Conservation (phyloP, 1,140 invertebrate species). For the Formica selysi region DNA sequence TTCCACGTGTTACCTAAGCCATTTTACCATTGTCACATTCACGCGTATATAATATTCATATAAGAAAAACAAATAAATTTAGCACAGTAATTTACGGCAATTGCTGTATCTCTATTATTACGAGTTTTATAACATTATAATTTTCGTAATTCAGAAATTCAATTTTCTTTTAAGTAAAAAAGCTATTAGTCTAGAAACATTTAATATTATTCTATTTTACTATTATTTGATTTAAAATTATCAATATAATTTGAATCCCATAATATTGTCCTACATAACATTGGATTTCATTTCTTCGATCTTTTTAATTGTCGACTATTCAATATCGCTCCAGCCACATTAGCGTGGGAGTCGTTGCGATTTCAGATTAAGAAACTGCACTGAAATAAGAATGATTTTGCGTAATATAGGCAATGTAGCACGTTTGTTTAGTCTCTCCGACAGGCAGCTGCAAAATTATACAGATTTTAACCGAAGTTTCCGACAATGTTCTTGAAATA, state of each 20-base stretch:
- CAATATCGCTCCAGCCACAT: not conserved
- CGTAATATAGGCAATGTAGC: not conserved
- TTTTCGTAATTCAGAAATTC: not conserved
- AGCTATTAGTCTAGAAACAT: not conserved
- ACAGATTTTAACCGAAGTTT: not conserved
- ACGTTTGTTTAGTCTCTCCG: slow-evolving; percentile 47
- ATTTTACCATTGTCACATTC: not conserved
- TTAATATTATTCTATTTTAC: not conserved
- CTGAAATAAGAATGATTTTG: not conserved
- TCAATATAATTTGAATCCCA: not conserved
- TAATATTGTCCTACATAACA: not conserved
- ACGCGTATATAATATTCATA: not conserved
- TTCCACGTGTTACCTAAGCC: not conserved
- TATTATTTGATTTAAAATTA: not conserved
- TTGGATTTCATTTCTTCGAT: not conserved
- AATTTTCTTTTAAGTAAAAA: slow-evolving; percentile 4
- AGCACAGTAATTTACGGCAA: not conserved
- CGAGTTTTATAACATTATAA: slow-evolving; percentile 10
- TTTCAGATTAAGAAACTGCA: not conserved
- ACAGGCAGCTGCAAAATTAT: not conserved
- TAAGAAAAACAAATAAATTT: not conserved
- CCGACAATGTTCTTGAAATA: not conserved
- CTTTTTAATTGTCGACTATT: not conserved
- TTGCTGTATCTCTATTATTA: not conserved
- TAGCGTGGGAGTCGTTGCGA: not conserved